Evolutionary conservation across 1,140 invertebrate species (phyloP).

Genomic region (Plectrocnemia conspersa): DNA sequence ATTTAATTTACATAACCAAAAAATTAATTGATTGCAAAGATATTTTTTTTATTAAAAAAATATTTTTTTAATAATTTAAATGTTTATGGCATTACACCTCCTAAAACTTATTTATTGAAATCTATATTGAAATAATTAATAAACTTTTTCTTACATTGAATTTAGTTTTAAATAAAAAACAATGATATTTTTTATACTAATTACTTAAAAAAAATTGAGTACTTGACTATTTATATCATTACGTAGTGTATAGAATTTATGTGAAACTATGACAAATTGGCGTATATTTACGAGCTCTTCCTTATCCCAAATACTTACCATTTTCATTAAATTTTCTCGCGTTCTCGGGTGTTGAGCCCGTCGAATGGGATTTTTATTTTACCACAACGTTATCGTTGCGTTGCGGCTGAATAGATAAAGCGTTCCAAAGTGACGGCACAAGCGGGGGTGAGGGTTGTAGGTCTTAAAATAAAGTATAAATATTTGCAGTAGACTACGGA

Average conservation of each 20-base stretch:
- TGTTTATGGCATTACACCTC: neutral
- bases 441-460: neutral
- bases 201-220: too few species aligned
- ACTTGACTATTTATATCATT: too few species aligned
- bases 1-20: too few species aligned
- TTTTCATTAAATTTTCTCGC: too few species aligned
- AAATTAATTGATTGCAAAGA: too few species aligned
- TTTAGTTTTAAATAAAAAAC: too few species aligned
- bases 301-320: too few species aligned
- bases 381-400: conserved; percentile 20
- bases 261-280: too few species aligned
- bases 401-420: conserved; percentile 24
- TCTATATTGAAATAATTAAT: neutral
- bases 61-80: neutral
- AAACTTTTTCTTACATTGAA: conserved; percentile 5
- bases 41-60: neutral
- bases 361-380: conserved; percentile 23
- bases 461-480: conserved; percentile 33
- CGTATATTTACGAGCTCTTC: too few species aligned
- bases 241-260: too few species aligned
- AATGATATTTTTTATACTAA: too few species aligned
- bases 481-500: conserved; percentile 23
- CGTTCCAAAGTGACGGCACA: conserved; percentile 13
- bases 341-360: neutral
- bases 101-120: neutral